Percentiles rank a stretch among this genome's conserved stretches.
Evolutionary conservation across 2,797 vertebrate species (phyloP).

Genomic region (Decapterus maruadsi): DNA sequence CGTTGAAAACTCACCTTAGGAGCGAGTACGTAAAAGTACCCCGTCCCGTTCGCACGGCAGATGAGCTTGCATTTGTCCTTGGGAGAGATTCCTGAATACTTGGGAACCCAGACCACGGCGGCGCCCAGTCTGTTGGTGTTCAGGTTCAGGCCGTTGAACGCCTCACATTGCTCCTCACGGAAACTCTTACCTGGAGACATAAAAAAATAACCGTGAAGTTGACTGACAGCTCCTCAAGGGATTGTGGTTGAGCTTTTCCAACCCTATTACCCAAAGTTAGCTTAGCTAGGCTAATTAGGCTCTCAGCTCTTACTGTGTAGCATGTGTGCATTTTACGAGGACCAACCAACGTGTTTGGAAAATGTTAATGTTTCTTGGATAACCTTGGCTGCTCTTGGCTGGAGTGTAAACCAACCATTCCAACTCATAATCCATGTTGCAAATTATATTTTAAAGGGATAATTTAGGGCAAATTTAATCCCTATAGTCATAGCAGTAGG

Average conservation of each 20-base stretch:
- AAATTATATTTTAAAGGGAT: neutral
- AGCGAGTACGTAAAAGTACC: slow-evolving; percentile 96
- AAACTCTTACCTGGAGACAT: slow-evolving; percentile 90
- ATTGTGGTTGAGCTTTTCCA: neutral
- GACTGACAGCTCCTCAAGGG: neutral
- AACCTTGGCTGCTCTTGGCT: neutral
- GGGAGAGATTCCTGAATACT: slow-evolving; percentile 93
- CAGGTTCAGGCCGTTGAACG: slow-evolving; percentile 94
- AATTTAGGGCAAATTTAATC: too few species aligned
- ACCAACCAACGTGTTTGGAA: neutral
- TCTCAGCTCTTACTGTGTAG: neutral
- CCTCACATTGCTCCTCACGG: slow-evolving; percentile 95
- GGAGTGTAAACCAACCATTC: too few species aligned
- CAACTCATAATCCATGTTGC: neutral
- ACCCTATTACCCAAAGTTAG: neutral
- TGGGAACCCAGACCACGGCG: slow-evolving; percentile 94
- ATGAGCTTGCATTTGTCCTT: slow-evolving; percentile 98
- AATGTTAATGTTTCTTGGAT: neutral
- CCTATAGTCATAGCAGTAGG: too few species aligned
- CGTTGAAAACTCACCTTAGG: slow-evolving; percentile 88
- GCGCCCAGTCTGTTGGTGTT: slow-evolving; percentile 94
- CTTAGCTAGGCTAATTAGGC: neutral
- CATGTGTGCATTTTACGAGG: too few species aligned
- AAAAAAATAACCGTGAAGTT: slow-evolving; percentile 1
- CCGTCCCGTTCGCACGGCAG: slow-evolving; percentile 95